These are phyloP conservation scores for Lutjanus erythropterus DNA, from an alignment of 2,113 vertebrate species.

Conservation along the genomic window DNA sequence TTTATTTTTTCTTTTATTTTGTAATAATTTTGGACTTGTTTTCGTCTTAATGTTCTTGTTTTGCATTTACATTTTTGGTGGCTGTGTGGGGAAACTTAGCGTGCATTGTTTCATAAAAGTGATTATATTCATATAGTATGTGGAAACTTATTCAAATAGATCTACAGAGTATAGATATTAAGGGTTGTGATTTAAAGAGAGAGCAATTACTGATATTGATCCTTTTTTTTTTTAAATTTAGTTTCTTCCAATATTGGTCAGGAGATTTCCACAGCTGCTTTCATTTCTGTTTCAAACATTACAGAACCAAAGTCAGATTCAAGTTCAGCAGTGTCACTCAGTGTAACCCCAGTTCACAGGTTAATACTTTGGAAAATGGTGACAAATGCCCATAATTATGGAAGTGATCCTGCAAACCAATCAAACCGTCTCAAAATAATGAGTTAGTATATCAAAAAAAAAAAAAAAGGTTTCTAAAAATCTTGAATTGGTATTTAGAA, in stretches of 20 bases:
- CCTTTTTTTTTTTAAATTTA: background rate
- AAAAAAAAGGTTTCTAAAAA: no score
- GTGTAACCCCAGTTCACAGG: background rate
- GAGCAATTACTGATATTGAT: conserved; percentile 26
- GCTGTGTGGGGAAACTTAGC: conserved; percentile 59
- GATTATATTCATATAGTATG: conserved; percentile 67
- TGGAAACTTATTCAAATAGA: conserved; percentile 61
- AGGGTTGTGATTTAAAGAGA: conserved; percentile 56
- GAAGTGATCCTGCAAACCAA: no score
- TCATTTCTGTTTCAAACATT: conserved; percentile 48
- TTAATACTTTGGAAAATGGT: background rate
- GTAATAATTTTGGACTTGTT: conserved; percentile 62
- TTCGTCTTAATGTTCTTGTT: conserved; percentile 72
- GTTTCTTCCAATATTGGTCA: background rate
- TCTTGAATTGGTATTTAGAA: no score
- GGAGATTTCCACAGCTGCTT: conserved; percentile 53
- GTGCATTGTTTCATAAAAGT: conserved; percentile 67
- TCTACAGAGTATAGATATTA: conserved; percentile 60
- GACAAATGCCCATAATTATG: no score
- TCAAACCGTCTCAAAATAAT: no score
- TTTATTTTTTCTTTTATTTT: conserved; percentile 89
- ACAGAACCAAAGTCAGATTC: conserved; percentile 22
- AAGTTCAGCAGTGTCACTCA: background rate
- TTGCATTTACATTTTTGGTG: conserved; percentile 65
- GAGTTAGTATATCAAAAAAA: no score